Base-by-base conservation (phyloP, 2,113 vertebrate species). In the Copsychus sechellarum region DNA sequence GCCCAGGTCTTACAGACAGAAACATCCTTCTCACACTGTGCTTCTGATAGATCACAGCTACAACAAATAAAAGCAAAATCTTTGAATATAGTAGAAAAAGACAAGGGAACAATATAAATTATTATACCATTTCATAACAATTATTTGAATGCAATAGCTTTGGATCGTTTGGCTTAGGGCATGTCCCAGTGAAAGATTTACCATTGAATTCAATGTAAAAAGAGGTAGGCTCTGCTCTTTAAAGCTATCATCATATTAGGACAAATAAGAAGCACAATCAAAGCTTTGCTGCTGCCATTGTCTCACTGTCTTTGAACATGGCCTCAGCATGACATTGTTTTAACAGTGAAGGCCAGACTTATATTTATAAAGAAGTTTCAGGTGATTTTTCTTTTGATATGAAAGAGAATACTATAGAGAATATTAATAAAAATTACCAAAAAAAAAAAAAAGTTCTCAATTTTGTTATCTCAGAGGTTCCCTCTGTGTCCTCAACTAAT, bases 251-350 rank as follows among this genome's bases (percentile, higher is more conserved):
- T 83, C 40, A 40, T 82, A 38, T 74, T 50, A 60, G 86, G 67
- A 84, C 58, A 92, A 89, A 86, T 69, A 31, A 79, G 85, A 80
- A 92, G 71, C 7, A n/a, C n/a, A 94, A 54, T 90, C 66, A 92
- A 89, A 93, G 47, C 70, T 76, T 82, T 4, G 0, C 42, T 8
- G 4, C 58, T 95, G 43, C 53, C 61, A 47, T 70, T 89, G 47
- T 80, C 47, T 89, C 36, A 85, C 31, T 79, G 45, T 50, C 42
- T 78, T 86, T 92, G 51, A 97, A 92, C 14, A 29, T 5, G 6
- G 38, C 28, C 65, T 91, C 79, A 84, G 65, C 50, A 60, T 66
- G 54, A 16, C 40, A 65, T 67, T 94, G 78, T 92, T 95, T 89
- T 74, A 94, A 87, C 23, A 79, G 40, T 22, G 47, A 91, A 78